Percentiles rank a stretch among this genome's conserved stretches.
Evolutionary conservation across 1,140 invertebrate genomes (phyloP).

Genomic region (Pristionchus pacificus): DNA sequence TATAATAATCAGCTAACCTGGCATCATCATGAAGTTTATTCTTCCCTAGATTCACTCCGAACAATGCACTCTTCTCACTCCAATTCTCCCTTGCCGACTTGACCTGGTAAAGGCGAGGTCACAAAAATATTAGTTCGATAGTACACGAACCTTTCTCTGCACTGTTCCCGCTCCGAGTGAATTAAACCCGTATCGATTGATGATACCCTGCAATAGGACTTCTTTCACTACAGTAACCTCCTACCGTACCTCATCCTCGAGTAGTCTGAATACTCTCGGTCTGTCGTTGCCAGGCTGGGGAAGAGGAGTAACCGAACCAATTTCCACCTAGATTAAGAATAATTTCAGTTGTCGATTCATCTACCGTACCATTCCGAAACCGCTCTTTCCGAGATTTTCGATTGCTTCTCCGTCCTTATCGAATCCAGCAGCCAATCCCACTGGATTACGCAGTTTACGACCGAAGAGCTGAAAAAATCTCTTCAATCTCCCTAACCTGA

Average conservation of each 20-base stretch:
- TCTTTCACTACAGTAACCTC: constrained; percentile 6
- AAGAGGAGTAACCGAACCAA: constrained; percentile 87
- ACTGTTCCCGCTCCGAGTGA: constrained; percentile 83
- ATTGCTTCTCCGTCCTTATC: constrained; percentile 92
- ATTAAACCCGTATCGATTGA: constrained; percentile 91
- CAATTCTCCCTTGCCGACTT: constrained; percentile 27
- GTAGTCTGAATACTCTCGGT: constrained; percentile 82
- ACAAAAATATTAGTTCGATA: constrained; percentile 1
- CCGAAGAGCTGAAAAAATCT: constrained; percentile 52
- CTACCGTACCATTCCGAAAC: constrained; percentile 85
- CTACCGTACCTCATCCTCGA: constrained; percentile 59
- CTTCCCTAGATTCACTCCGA: constrained; percentile 62
- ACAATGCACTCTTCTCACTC: constrained; percentile 14
- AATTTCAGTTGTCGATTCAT: neutral
- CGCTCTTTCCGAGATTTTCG: constrained; percentile 71
- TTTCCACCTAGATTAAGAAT: constrained; percentile 64
- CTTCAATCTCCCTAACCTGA: neutral
- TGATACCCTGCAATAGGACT: constrained; percentile 71
- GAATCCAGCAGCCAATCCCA: constrained; percentile 94
- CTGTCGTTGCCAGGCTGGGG: constrained; percentile 85
- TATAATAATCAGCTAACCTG: constrained; percentile 3
- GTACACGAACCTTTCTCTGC: constrained; percentile 21
- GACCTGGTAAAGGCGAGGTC: constrained; percentile 2
- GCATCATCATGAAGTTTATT: constrained; percentile 79
- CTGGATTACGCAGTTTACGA: constrained; percentile 73